Evolutionary conservation across 1,140 invertebrate genomes (phyloP).

Genomic region (Geopemphigus sp.): DNA sequence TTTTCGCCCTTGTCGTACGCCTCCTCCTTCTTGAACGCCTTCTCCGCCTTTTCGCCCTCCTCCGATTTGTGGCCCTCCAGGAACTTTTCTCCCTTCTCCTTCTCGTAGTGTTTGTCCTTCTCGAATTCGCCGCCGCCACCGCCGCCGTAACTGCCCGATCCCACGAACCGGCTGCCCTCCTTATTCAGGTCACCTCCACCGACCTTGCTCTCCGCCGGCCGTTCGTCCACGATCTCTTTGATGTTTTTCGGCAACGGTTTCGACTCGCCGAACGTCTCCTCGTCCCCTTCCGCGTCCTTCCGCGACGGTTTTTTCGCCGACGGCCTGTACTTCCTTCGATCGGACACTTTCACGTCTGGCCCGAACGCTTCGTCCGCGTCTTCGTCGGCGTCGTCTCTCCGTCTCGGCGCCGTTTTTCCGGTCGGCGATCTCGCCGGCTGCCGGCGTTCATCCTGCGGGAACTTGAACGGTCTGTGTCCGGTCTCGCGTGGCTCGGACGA

Average conservation of each 20-base stretch:
- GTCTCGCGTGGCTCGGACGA: background rate
- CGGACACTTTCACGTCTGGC: background rate
- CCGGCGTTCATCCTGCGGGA: constrained; percentile 7
- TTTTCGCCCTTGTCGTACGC: constrained; percentile 55
- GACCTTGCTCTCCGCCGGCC: constrained; percentile 18
- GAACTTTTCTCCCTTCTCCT: constrained; percentile 53
- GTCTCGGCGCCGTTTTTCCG: background rate
- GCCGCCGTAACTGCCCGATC: constrained; percentile 42
- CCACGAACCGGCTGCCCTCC: constrained; percentile 37
- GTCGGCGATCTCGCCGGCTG: background rate
- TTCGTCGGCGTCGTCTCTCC: background rate
- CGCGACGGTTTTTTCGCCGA: background rate
- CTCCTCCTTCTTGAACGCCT: constrained; percentile 62
- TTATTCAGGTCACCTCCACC: constrained; percentile 44
- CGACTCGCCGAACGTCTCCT: constrained; percentile 1
- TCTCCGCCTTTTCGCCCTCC: constrained; percentile 60
- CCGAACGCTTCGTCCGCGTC: background rate
- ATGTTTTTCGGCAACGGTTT: constrained; percentile 33
- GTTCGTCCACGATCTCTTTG: constrained; percentile 47
- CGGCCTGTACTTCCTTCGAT: background rate
- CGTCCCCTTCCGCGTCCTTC: background rate
- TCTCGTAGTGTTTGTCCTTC: constrained; percentile 52
- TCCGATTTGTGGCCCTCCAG: constrained; percentile 53
- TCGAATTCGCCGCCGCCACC: constrained; percentile 50
- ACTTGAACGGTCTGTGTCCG: background rate